phyloP scores from a whole-genome alignment of 2,888 invertebrate genomes.

The Theristus sp. region DNA sequence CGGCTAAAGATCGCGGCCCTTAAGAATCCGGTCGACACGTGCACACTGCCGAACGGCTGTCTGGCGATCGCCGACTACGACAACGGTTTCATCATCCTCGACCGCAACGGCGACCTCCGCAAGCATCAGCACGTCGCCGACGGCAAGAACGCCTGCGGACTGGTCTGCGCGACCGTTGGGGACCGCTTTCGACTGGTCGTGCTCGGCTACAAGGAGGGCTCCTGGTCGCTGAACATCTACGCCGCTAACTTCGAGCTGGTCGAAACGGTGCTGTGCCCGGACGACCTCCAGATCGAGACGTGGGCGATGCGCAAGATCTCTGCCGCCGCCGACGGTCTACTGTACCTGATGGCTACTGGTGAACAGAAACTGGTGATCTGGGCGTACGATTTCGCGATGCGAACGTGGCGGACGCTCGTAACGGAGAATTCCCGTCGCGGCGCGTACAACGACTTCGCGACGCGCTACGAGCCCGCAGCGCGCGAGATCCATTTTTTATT shows the following conservation, averaged over 20 bases:
- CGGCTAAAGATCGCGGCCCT: conserved; percentile 4
- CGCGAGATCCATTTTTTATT: conserved; percentile 10
- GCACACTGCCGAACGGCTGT: conserved; percentile 6
- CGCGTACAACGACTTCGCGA: conserved; percentile 9
- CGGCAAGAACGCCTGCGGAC: conserved; percentile 7
- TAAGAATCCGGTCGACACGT: conserved; percentile 7
- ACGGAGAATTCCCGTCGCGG: conserved; percentile 7
- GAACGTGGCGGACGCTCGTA: neutral
- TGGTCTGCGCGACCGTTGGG: neutral
- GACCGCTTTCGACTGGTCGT: neutral
- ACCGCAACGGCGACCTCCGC: conserved; percentile 3
- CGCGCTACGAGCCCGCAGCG: conserved; percentile 1
- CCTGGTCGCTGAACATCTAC: conserved; percentile 6
- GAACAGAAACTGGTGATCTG: conserved; percentile 12
- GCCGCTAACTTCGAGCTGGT: neutral
- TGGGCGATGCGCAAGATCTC: conserved; percentile 8
- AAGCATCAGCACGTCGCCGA: conserved; percentile 1
- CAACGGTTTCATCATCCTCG: conserved; percentile 8
- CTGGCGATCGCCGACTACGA: conserved; percentile 9
- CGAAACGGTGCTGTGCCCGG: conserved; percentile 5
- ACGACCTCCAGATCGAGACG: conserved; percentile 5
- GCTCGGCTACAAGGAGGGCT: conserved; percentile 6
- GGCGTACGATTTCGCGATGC: conserved; percentile 9
- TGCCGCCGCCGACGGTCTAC: neutral
- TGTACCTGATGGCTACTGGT: conserved; percentile 13